Evolutionary conservation across 1,140 invertebrate species (phyloP), one percentile per base, ranked within the genome.

Genomic region (Heliconius eleuchia): DNA sequence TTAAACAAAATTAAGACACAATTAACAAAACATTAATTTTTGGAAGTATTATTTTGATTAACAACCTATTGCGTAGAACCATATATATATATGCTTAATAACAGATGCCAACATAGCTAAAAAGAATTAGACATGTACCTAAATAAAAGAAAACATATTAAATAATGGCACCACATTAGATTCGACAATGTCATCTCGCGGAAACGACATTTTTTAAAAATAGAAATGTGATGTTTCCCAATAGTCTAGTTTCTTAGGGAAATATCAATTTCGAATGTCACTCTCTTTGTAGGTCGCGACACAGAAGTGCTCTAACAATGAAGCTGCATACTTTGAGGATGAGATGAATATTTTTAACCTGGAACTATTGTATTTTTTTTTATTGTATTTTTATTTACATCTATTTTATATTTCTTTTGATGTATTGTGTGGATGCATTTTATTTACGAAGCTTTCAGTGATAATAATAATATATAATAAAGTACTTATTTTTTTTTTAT

Each of bases 211-310:
- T 8, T 18, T 5, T 70, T 80, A 30, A 73, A 80, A 80, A 80
- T 76, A 80, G 79, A 80, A 80, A 66, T 66, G 27, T 57, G 71
- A 72, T 50, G 50, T 73, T 76, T 80, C 71, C 34, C 50, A 80
- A 76, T 76, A 76, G 34, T 73, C 73, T 71, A 72, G 79, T 76
- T 76, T 80, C 74, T 76, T 71, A 71, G 73, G 79, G 74, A 80
- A 80, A 73, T 80, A 80, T 80, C 79, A 80, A 76, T 80, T 80
- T 13, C 76, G 42, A 57, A 71, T 78, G 76, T 78, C 76, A 57
- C 73, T 78, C 71, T 37, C 23, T 78, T 78, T 78, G 70, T 78
- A 78, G 76, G 76, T 78, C 76, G 76, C 76, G 76, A 73, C 76
- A 73, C 76, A 70, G 74, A 76, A 60, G 74, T 76, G 74, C 66